Conservation (phyloP, 2,888 invertebrate species). For the Diarsia mendica region DNA sequence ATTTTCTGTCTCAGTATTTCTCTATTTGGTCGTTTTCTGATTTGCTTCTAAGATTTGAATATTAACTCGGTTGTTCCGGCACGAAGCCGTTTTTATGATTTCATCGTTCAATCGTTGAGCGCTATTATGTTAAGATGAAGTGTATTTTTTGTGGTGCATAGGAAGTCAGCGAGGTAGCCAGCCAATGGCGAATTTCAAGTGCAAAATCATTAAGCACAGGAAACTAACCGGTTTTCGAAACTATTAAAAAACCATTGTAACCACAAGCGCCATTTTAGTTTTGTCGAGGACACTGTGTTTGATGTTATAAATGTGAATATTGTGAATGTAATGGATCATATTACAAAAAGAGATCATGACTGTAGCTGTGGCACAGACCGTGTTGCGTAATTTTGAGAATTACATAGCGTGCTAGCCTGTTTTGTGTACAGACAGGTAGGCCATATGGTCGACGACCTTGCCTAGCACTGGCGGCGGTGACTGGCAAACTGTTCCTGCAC, state of each 20-base stretch:
- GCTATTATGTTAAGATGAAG: constrained; percentile 54
- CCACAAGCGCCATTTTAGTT: constrained; percentile 48
- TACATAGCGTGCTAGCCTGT: constrained; percentile 67
- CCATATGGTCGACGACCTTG: constrained; percentile 87
- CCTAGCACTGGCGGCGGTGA: constrained; percentile 72
- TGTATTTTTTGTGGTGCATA: constrained; percentile 69
- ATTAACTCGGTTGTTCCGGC: neutral
- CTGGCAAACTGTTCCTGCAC: constrained; percentile 79
- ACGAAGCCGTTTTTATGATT: constrained; percentile 30
- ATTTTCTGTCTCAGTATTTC: constrained; percentile 34
- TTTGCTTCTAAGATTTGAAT: constrained; percentile 26
- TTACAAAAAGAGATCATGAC: constrained; percentile 67
- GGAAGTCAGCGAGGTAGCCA: constrained; percentile 72
- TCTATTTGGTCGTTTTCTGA: constrained; percentile 15
- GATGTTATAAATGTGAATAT: too few relatives aligned
- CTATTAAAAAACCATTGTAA: constrained; percentile 43
- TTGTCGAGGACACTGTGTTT: constrained; percentile 59
- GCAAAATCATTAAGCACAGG: constrained; percentile 75
- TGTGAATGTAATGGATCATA: constrained; percentile 56
- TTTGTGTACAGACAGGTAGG: constrained; percentile 73
- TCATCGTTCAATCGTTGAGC: constrained; percentile 16
- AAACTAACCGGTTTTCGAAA: constrained; percentile 61
- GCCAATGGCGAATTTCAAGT: constrained; percentile 69
- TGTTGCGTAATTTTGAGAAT: constrained; percentile 72
- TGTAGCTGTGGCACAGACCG: constrained; percentile 38